Percentiles rank a stretch among this genome's conserved stretches.
phyloP scores from a whole-genome alignment of 2,797 vertebrate genomes.

The Spinus pinus region DNA sequence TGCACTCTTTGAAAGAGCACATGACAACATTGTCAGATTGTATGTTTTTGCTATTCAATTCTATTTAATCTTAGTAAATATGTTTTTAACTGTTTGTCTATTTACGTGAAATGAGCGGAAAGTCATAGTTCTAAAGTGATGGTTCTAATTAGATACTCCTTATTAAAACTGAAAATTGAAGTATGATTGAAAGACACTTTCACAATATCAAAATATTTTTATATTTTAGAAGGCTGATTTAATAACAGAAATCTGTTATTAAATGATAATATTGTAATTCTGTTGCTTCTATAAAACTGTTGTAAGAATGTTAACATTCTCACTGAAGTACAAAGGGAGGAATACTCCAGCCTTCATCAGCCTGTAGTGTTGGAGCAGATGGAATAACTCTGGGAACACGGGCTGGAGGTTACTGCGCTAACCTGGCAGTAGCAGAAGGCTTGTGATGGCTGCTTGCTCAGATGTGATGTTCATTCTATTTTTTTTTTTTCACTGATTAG shows the following conservation, averaged over 20 bases:
- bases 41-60: slow-evolving; percentile 59
- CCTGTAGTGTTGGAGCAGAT: background rate
- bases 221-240: slow-evolving; percentile 61
- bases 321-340: background rate
- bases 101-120: slow-evolving; percentile 43
- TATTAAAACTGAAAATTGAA: slow-evolving; percentile 61
- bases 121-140: slow-evolving; percentile 6
- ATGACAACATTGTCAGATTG: slow-evolving; percentile 54
- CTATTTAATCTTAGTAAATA: slow-evolving; percentile 58
- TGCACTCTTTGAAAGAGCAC: slow-evolving; percentile 75
- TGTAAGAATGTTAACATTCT: slow-evolving; percentile 23
- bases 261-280: background rate
- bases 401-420: background rate
- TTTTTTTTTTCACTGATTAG: slow-evolving; percentile 14
- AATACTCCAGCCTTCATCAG: background rate
- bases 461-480: background rate
- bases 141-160: slow-evolving; percentile 43
- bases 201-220: slow-evolving; percentile 56
- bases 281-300: slow-evolving; percentile 42
- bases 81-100: slow-evolving; percentile 59
- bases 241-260: slow-evolving; percentile 46
- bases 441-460: background rate
- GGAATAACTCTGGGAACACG: background rate
- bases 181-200: slow-evolving; percentile 57
- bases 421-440: background rate